Evolutionary conservation across 2,888 invertebrate genomes (phyloP).

Genomic region (Tortricodes alternella): DNA sequence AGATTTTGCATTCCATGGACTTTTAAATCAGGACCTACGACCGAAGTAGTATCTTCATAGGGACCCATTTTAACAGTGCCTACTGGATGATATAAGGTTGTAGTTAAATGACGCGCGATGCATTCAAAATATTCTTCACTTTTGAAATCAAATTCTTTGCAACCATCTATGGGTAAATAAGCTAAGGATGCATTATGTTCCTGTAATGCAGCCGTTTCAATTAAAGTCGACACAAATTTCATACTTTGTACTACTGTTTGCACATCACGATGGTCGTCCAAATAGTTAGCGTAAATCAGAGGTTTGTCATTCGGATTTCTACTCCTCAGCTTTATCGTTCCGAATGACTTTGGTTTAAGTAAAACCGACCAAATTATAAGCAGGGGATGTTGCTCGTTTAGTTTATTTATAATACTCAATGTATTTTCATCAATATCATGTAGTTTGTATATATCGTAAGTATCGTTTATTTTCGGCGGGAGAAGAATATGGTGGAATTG

Average conservation of each 20-base stretch:
- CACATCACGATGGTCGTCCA: conserved; percentile 73
- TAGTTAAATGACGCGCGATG: conserved; percentile 83
- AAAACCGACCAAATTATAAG: conserved; percentile 40
- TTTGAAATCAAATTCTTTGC: conserved; percentile 27
- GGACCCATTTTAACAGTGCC: conserved; percentile 89
- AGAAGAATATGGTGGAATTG: conserved; percentile 45
- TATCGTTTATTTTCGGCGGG: conserved; percentile 20
- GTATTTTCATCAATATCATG: conserved; percentile 17
- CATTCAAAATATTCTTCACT: conserved; percentile 86
- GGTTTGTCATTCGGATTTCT: conserved; percentile 78
- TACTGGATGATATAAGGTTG: conserved; percentile 86
- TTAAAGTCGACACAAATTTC: conserved; percentile 46
- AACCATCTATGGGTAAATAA: conserved; percentile 22
- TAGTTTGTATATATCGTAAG: conserved; percentile 6
- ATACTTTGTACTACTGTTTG: conserved; percentile 57
- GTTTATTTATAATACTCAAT: conserved; percentile 18
- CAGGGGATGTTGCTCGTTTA: conserved; percentile 38
- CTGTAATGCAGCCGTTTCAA: conserved; percentile 58
- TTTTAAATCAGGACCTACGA: conserved; percentile 84
- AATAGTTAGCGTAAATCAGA: conserved; percentile 81
- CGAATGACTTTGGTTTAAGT: conserved; percentile 69
- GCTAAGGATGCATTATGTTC: conserved; percentile 46
- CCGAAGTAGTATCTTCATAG: conserved; percentile 78
- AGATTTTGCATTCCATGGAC: conserved; percentile 85
- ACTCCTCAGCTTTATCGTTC: conserved; percentile 74